phyloP scores from a whole-genome alignment of 1,140 invertebrate genomes.

The Drosophila willistoni region DNA sequence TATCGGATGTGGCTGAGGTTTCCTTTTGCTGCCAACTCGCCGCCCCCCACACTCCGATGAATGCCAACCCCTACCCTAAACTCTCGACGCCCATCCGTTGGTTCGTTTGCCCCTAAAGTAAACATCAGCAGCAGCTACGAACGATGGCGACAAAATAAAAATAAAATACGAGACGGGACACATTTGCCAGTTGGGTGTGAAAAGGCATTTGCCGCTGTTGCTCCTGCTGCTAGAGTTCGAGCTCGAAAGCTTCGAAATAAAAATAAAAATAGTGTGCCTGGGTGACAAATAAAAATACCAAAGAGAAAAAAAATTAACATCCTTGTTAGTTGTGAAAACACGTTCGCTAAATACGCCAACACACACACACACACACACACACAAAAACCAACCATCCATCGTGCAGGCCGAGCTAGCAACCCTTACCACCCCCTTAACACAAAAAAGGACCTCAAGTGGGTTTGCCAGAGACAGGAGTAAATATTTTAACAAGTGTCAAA shows the following conservation, averaged over 20 bases:
- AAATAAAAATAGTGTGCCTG: slow-evolving; percentile 50
- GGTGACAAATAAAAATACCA: slow-evolving; percentile 51
- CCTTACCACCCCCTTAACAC: slow-evolving; percentile 42
- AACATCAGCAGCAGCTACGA: slow-evolving; percentile 56
- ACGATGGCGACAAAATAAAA: slow-evolving; percentile 76
- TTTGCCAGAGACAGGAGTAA: slow-evolving; percentile 72
- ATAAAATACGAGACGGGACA: slow-evolving; percentile 66
- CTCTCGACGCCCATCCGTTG: background rate
- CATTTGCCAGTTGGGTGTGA: slow-evolving; percentile 68
- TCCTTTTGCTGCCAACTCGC: slow-evolving; percentile 44
- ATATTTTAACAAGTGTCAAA: slow-evolving; percentile 83
- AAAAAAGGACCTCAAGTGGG: slow-evolving; percentile 42
- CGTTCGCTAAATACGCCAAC: slow-evolving; percentile 76
- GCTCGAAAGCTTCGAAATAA: slow-evolving; percentile 67
- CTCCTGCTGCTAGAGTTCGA: slow-evolving; percentile 28
- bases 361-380: slow-evolving; percentile 1
- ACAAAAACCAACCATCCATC: background rate
- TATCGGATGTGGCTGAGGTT: slow-evolving; percentile 81
- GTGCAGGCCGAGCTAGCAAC: slow-evolving; percentile 32
- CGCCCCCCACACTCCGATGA: background rate
- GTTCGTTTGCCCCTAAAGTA: slow-evolving; percentile 67
- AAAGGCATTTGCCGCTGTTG: slow-evolving; percentile 65
- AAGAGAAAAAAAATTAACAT: slow-evolving; percentile 74
- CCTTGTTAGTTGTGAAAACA: slow-evolving; percentile 81
- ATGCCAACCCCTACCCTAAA: background rate